A percentile compares a stretch with the other conserved stretches of the same genome.
Evolutionary conservation across 1,140 invertebrate species (phyloP).

Genomic region (Drosophila azteca): DNA sequence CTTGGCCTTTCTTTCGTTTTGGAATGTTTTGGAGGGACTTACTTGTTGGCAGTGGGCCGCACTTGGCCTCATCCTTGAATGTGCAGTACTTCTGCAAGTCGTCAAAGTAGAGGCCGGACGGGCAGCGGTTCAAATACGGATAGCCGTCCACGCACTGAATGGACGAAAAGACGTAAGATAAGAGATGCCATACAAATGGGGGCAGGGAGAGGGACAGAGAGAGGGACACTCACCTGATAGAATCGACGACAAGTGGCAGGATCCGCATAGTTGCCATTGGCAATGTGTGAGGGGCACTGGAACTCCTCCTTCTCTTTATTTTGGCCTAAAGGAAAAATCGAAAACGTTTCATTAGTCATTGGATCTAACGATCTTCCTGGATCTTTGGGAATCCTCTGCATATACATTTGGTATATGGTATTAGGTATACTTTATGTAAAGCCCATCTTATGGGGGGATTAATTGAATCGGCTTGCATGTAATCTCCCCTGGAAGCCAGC

Average conservation of each 20-base stretch:
- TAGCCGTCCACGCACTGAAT: conserved; percentile 93
- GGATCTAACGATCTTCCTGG: too few species aligned
- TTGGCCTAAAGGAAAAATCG: conserved; percentile 57
- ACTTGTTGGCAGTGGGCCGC: conserved; percentile 94
- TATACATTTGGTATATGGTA: too few species aligned
- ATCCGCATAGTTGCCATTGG: conserved; percentile 96
- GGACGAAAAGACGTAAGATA: background rate
- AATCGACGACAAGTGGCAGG: conserved; percentile 93
- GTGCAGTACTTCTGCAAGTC: conserved; percentile 95
- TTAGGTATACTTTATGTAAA: too few species aligned
- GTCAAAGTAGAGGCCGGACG: conserved; percentile 94
- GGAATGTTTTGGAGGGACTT: conserved; percentile 83
- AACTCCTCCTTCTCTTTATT: conserved; percentile 88
- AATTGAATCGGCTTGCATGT: background rate
- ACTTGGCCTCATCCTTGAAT: conserved; percentile 95
- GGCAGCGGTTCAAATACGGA: conserved; percentile 94
- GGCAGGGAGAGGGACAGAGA: too few species aligned
- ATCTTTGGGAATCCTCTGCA: too few species aligned
- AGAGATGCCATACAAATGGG: background rate
- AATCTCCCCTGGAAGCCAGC: background rate
- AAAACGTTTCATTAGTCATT: background rate
- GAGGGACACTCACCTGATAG: conserved; percentile 88
- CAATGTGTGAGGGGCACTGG: conserved; percentile 89
- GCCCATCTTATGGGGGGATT: background rate
- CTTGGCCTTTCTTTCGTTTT: background rate